Percentiles rank a stretch among this genome's conserved stretches.
Conservation (phyloP, 2,113 vertebrate genomes). For the Benitochromis conjunctus region DNA sequence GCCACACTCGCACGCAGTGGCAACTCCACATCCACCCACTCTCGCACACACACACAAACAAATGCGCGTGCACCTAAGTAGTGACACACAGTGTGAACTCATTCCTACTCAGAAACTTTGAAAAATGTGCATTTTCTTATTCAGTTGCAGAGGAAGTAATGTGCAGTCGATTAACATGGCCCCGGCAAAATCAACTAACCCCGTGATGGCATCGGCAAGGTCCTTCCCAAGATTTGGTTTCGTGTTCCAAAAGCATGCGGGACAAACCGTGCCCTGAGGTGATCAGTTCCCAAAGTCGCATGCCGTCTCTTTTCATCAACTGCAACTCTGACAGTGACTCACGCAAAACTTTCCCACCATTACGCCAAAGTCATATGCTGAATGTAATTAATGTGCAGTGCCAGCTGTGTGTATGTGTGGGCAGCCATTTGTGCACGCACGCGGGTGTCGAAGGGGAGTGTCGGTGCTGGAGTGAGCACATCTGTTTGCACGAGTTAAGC, state of each 20-base stretch:
- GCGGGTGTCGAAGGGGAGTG: background rate
- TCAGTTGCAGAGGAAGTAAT: background rate
- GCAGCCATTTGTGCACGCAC: background rate
- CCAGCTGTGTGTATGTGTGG: conserved; percentile 11
- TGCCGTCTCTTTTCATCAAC: background rate
- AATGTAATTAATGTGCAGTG: conserved; percentile 17
- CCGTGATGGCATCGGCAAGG: background rate
- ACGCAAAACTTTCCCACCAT: conserved; percentile 38
- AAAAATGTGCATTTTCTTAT: background rate
- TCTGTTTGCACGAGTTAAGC: conserved; percentile 9
- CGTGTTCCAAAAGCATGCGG: background rate
- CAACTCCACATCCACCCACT: conserved; percentile 35
- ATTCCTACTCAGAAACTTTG: conserved; percentile 27
- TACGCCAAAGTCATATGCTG: conserved; percentile 53
- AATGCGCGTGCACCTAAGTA: background rate
- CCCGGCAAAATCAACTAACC: background rate
- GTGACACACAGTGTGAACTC: conserved; percentile 7
- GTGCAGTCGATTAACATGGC: background rate
- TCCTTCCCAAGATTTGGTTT: conserved; percentile 2
- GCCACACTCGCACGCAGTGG: conserved; percentile 24
- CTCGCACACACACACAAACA: background rate
- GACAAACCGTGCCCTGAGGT: background rate
- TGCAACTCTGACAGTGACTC: conserved; percentile 40
- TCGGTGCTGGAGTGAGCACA: background rate
- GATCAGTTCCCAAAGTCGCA: conserved; percentile 20